These are phyloP conservation scores for Microcebus griseorufus DNA, from an alignment of 2,113 vertebrate species.

Conservation along the genomic window DNA sequence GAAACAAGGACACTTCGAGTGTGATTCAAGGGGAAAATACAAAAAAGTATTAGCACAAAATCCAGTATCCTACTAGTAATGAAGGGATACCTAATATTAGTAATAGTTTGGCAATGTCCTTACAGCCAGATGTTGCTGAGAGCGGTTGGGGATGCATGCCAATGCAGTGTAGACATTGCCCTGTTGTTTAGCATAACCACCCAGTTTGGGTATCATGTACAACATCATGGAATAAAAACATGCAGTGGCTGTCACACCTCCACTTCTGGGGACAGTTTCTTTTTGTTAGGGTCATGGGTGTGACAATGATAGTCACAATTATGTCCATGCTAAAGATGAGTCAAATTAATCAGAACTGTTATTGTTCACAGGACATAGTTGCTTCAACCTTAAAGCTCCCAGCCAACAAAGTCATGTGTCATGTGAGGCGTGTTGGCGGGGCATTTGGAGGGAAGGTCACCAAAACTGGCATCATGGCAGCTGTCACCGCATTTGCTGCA, in stretches of 20 bases:
- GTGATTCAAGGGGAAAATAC: not conserved
- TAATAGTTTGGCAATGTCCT: not conserved
- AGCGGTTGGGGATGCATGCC: not conserved
- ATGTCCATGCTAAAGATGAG: not conserved
- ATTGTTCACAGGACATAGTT: conserved; percentile 80
- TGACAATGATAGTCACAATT: not conserved
- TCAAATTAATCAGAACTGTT: not conserved
- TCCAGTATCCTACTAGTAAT: not conserved
- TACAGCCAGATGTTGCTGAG: not conserved
- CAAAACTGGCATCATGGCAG: conserved; percentile 85
- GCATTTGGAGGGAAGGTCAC: conserved; percentile 88
- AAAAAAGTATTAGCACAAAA: not conserved
- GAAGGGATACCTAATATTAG: not conserved
- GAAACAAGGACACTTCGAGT: not conserved
- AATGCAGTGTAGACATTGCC: not conserved
- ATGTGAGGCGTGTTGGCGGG: conserved; percentile 87
- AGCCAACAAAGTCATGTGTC: conserved; percentile 88
- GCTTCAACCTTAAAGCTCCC: conserved; percentile 86
- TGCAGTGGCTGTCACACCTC: not conserved
- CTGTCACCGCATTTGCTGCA: conserved; percentile 88
- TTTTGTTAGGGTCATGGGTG: not conserved
- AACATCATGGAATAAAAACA: not conserved
- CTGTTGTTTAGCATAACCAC: not conserved
- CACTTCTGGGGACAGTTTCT: not conserved
- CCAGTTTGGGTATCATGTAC: not conserved